phyloP scores from a whole-genome alignment of 2,797 vertebrate genomes.

The Lophius americanus region DNA sequence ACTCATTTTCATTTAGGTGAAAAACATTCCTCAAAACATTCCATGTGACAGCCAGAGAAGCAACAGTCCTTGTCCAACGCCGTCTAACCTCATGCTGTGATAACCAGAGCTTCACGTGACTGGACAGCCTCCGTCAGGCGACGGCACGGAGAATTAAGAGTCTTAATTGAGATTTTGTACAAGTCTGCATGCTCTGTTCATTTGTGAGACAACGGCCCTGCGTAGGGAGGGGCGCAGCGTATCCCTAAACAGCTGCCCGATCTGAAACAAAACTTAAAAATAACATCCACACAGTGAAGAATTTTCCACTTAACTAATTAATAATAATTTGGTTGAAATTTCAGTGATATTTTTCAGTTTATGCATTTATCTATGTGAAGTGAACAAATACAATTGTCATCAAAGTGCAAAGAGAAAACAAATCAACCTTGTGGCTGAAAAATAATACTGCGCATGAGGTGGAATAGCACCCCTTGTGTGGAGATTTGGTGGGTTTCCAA shows the following conservation, averaged over 20 bases:
- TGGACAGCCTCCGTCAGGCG: conserved; percentile 76
- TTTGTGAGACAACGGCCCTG: conserved; percentile 70
- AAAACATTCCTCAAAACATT: not conserved
- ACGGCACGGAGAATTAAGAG: conserved; percentile 79
- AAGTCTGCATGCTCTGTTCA: conserved; percentile 76
- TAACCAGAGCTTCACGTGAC: conserved; percentile 75
- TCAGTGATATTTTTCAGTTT: not conserved
- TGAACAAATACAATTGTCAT: conserved; percentile 17
- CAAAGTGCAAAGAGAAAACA: conserved; percentile 63
- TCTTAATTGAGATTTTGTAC: conserved; percentile 83
- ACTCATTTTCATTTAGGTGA: not conserved
- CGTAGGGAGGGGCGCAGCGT: conserved; percentile 49
- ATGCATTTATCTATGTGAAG: conserved; percentile 6
- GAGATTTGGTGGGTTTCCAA: conserved; percentile 79
- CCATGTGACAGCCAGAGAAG: conserved; percentile 29
- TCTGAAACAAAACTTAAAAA: conserved; percentile 64
- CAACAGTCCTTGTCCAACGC: conserved; percentile 12
- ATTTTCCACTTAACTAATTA: not conserved
- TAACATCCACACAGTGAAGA: conserved; percentile 43
- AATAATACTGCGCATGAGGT: conserved; percentile 66
- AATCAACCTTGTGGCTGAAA: conserved; percentile 75
- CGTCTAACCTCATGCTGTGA: conserved; percentile 44
- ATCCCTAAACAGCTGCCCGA: conserved; percentile 74
- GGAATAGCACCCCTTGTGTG: conserved; percentile 64
- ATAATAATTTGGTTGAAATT: not conserved